Evolutionary conservation across 2,113 vertebrate genomes (phyloP), one percentile per base, ranked within the genome.

Genomic region (Istiophorus platypterus): DNA sequence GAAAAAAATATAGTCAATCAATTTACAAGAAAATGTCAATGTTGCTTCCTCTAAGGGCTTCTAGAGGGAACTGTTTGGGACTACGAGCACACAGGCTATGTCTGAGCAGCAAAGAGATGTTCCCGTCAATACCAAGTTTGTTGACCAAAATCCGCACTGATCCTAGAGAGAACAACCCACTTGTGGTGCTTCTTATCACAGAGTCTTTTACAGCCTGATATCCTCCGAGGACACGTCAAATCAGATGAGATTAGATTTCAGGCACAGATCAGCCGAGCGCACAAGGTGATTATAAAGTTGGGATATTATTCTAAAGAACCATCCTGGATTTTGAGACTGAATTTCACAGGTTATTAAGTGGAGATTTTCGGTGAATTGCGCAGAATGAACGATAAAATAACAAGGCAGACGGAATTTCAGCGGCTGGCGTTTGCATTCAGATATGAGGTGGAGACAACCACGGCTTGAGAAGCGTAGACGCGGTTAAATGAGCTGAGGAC

Each of bases 211-310:
- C 64, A 61, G 49, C 0, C 68, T 69, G 54, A 67, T 69, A 82
- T 58, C 27, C 22, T 56, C 54, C 76, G 88, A 85, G 76, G 70
- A 81, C 72, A 41, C 47, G 22, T 74, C 24, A 47, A 2, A 56
- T 64, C 18, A 66, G 84, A 76, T 81, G 54, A 88, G 88, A 86
- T 85, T 68, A 85, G 77, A 89, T 90, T 88, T 80, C 73, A 81
- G 22, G 13, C 58, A 37, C 66, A 81, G 63, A 80, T 68, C 61
- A 1, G 1, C 37, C 62, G 22, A 66, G 72, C 17, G 61, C 24
- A 56, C 6, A 6, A 14, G 37, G 26, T 27, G 24, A 37, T 52
- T 73, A 4, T 80, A 72, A 77, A 86, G 13, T 26, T 51, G 18
- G 8, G 18, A 29, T 11, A 34, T 22, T 34, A 17, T 22, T 18